Conservation (phyloP, 2,888 invertebrate genomes). For the Oligia fasciuncula region DNA sequence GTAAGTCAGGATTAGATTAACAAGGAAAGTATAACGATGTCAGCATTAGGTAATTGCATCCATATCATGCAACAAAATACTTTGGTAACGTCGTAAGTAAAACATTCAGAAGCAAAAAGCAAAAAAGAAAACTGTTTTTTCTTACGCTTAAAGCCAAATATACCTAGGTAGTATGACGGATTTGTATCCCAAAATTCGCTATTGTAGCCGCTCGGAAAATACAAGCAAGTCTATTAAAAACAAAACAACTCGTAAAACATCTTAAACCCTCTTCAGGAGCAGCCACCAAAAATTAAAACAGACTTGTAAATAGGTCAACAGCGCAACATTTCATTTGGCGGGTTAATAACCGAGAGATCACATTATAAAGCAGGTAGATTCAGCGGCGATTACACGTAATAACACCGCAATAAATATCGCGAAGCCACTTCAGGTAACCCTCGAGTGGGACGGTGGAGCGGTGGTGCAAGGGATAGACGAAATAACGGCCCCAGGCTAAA, state of each 20-base stretch:
- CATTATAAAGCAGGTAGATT: slow-evolving; percentile 84
- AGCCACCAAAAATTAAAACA: slow-evolving; percentile 41
- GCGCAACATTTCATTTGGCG: slow-evolving; percentile 73
- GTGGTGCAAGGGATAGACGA: slow-evolving; percentile 59
- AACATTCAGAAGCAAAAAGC: background rate
- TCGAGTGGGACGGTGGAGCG: slow-evolving; percentile 61
- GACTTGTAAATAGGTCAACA: slow-evolving; percentile 69
- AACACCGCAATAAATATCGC: slow-evolving; percentile 86
- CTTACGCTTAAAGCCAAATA: background rate
- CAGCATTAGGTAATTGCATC: background rate
- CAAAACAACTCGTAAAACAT: slow-evolving; percentile 30
- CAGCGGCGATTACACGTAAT: slow-evolving; percentile 86
- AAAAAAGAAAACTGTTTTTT: background rate
- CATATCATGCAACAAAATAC: background rate
- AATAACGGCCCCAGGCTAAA: background rate
- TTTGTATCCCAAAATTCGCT: background rate
- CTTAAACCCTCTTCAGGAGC: slow-evolving; percentile 31
- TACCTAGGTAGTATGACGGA: background rate
- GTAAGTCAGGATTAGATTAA: background rate
- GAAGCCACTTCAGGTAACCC: slow-evolving; percentile 82
- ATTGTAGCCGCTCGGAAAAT: background rate
- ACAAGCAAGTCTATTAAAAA: slow-evolving; percentile 28
- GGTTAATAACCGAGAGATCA: slow-evolving; percentile 80
- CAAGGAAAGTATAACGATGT: background rate
- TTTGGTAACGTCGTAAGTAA: background rate